phyloP scores from a whole-genome alignment of 2,113 vertebrate species.

The Prunella himalayana region DNA sequence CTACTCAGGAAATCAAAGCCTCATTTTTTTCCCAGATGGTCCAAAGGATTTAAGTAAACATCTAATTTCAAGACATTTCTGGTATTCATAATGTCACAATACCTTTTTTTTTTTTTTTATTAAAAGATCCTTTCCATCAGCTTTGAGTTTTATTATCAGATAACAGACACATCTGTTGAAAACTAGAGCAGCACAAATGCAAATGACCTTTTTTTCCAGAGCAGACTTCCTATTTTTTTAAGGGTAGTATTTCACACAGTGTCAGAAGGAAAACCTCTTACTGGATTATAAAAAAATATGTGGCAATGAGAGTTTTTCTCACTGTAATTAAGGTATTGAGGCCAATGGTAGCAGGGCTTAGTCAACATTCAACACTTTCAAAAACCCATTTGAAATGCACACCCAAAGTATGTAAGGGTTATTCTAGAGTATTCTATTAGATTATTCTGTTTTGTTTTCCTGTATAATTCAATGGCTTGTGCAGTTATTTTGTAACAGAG shows the following conservation, averaged over 20 bases:
- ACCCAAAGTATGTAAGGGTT: background rate
- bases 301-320: background rate
- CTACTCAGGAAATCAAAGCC: background rate
- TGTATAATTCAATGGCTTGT: background rate
- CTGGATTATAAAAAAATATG: background rate
- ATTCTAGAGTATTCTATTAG: background rate
- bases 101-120: background rate
- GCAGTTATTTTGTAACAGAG: background rate
- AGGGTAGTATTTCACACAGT: background rate
- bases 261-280: background rate
- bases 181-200: background rate
- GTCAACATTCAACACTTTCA: background rate
- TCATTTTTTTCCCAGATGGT: background rate
- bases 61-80: background rate
- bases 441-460: background rate
- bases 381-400: background rate
- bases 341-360: background rate
- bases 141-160: background rate
- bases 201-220: background rate
- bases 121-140: background rate
- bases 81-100: background rate
- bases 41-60: background rate
- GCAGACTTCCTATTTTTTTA: background rate
- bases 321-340: background rate
- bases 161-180: background rate